These are phyloP conservation scores for Notothenia coriiceps DNA, from an alignment of 2,113 vertebrate genomes.

Conservation along the genomic window DNA sequence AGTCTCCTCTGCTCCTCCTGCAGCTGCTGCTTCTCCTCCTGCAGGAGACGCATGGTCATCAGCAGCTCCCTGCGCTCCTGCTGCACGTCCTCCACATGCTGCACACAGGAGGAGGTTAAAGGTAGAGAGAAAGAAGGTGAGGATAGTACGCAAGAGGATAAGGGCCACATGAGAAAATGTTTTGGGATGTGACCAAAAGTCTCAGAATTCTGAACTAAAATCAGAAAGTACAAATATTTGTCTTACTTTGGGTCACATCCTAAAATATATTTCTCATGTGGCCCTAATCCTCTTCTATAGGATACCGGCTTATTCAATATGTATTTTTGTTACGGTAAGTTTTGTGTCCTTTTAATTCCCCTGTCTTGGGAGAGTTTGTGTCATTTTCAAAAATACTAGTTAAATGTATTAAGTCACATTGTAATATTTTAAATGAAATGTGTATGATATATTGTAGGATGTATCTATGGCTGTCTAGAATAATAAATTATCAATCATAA, in stretches of 20 bases:
- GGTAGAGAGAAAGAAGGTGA: background rate
- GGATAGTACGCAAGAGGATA: background rate
- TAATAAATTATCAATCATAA: background rate
- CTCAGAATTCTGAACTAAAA: too few species aligned
- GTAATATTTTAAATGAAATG: too few species aligned
- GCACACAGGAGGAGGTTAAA: conserved; percentile 17
- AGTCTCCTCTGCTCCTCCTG: conserved; percentile 90
- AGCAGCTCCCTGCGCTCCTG: conserved; percentile 94
- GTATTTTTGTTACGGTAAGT: too few species aligned
- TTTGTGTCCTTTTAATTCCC: background rate
- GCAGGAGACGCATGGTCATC: conserved; percentile 89
- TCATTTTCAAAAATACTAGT: background rate
- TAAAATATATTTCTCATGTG: too few species aligned
- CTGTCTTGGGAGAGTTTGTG: background rate
- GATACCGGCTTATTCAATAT: too few species aligned
- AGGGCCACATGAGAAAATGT: too few species aligned
- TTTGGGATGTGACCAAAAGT: too few species aligned
- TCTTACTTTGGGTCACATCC: too few species aligned
- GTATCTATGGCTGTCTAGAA: background rate
- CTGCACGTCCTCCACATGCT: conserved; percentile 95
- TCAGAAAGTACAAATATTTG: too few species aligned
- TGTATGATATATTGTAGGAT: background rate
- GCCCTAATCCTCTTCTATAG: too few species aligned
- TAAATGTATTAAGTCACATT: too few species aligned
- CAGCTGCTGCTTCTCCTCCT: conserved; percentile 92